These are phyloP conservation scores for Nyctibius bracteatus DNA, from an alignment of 2,113 vertebrate genomes.

Conservation along the genomic window DNA sequence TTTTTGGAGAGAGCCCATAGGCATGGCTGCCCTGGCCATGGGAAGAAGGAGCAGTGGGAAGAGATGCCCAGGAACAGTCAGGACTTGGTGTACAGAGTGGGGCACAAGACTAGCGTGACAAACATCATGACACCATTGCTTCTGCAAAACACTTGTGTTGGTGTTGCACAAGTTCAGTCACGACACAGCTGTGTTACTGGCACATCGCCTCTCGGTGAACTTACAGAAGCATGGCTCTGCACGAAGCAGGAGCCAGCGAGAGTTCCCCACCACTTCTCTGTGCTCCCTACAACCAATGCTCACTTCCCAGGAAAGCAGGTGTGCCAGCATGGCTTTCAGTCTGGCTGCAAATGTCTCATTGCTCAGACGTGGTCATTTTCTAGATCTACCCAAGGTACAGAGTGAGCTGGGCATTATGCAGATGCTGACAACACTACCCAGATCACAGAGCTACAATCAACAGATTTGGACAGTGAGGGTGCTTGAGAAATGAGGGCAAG, in stretches of 20 bases:
- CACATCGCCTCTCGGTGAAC: neutral
- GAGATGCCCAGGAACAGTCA: neutral
- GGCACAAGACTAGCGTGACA: neutral
- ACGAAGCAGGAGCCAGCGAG: neutral
- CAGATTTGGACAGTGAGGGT: neutral
- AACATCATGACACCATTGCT: neutral
- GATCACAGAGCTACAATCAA: fast-evolving
- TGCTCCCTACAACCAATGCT: neutral
- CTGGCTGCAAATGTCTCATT: neutral
- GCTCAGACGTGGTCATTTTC: neutral
- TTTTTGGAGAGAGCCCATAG: neutral
- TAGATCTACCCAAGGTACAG: neutral
- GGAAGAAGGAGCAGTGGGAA: neutral
- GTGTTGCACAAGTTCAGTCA: neutral
- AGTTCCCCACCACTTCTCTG: neutral
- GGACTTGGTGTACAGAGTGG: neutral
- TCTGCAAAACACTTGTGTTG: neutral
- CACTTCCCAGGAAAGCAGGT: neutral
- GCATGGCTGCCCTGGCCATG: neutral
- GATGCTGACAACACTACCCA: neutral
- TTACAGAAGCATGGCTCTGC: neutral
- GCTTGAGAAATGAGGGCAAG: neutral
- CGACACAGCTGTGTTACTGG: fast-evolving
- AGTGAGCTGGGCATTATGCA: neutral
- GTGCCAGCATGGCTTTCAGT: neutral